Evolutionary conservation across 2,888 invertebrate genomes (phyloP), one percentile per base, ranked within the genome.

Genomic region (Rotaria magnacalcarata): DNA sequence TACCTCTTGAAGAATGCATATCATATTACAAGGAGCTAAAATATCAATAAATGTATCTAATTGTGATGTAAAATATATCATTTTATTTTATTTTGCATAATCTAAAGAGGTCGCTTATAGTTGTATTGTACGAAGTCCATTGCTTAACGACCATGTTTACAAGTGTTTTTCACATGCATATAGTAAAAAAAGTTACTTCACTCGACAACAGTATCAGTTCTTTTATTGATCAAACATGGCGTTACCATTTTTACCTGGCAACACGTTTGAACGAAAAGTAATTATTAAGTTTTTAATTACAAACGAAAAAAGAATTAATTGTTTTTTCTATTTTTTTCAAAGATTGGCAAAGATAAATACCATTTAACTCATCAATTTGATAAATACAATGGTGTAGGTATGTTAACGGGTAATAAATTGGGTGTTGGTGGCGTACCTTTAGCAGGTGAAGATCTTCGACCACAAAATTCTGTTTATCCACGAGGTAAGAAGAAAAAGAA

Each of bases 381-480:
- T 47, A 87, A 86, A 52, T 86, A 88, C 87, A 91, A 91, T 88
- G 90, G 90, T 80, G 89, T 89, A 5, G 87, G 89, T 21, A 89
- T 90, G 89, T 87, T 94, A 89, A 91, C 94, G 80, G 92, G 93
- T 0, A 94, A 94, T 88, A 93, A 93, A 86, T 93, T 93, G 0
- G 93, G 93, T 43, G 92, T 93, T 87, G 93, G 93, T 87, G 93
- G 93, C 0, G 92, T 91, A 84, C 92, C 93, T 1, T 89, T 92
- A 50, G 90, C 92, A 1, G 93, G 92, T 86, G 92, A 92, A 87
- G 91, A 92, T 16, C 89, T 91, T 0, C 90, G 92, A 86, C 92
- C 92, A 86, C 93, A 93, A 89, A 94, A 94, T 0, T 94, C 94
- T 0, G 90, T 94, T 84, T 95, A 94, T 91, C 94, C 94, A 2